These are phyloP conservation scores for Nanorana parkeri DNA, from an alignment of 2,113 vertebrate genomes.

Conservation along the genomic window DNA sequence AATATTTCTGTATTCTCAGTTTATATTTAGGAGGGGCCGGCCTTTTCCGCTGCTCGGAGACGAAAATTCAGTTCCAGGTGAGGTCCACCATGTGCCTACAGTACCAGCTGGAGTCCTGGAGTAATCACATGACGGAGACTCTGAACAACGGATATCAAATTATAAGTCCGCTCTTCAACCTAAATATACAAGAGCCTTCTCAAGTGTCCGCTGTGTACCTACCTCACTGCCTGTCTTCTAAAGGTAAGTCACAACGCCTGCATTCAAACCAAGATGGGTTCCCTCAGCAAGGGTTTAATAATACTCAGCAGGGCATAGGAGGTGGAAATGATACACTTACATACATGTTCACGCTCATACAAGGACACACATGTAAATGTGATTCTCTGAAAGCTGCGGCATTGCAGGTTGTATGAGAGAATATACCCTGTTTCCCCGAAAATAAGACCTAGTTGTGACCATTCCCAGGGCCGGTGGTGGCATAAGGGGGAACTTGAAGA, in stretches of 20 bases:
- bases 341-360: neutral
- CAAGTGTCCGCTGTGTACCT: conserved; percentile 23
- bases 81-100: neutral
- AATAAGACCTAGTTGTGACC: too few species aligned
- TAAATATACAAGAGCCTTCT: neutral
- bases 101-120: conserved; percentile 3
- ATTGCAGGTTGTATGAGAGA: neutral
- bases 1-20: neutral
- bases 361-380: neutral
- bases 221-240: conserved; percentile 40
- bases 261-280: neutral
- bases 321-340: neutral
- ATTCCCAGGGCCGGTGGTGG: too few species aligned
- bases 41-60: conserved; percentile 24
- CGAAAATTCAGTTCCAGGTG: conserved; percentile 10
- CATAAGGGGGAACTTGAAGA: too few species aligned
- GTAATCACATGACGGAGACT: neutral
- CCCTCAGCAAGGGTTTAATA: too few species aligned
- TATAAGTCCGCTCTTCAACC: conserved; percentile 21
- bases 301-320: neutral
- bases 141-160: neutral
- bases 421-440: too few species aligned
- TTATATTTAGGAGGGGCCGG: neutral
- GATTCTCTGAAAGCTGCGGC: neutral
- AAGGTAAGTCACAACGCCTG: neutral